Base-by-base conservation (phyloP, 2,888 invertebrate genomes). In the Sphaerophoria taeniata region DNA sequence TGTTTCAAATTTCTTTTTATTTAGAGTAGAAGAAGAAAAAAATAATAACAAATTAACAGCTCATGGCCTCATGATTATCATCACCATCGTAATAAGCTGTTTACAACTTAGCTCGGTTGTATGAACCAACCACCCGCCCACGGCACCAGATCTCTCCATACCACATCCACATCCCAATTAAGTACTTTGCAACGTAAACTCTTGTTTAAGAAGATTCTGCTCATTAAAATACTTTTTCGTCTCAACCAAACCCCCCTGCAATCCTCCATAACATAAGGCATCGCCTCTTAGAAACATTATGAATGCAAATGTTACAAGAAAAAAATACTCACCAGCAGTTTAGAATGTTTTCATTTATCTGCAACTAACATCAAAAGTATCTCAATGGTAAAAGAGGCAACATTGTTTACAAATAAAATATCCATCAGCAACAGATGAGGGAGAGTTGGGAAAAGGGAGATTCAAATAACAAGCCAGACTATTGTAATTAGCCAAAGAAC, bases 401-500 rank as follows among this genome's bases (percentile, higher is more conserved):
- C 51, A 39, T 56, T 6, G 61, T 65, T 53, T 56, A 56, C 43
- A 53, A 16, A 43, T 75, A 71, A 53, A 75, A 70, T 24, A 61
- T 58, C 56, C 34, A 43, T 65, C 39, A n/a, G 16, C 14, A 1
- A 43, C 43, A 39, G 63, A 70, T 36, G 24, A 45, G 11, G 12
- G 12, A 55, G 34, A n/a, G 45, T 12, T 5, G 16, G 24, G 43
- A 6, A 36, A 12, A 12, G 9, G 24, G 6, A 43, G 43, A 31
- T n/a, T 14, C 31, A 43, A 43, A 60, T 49, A 12, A 49, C 47
- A 49, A 6, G 65, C 34, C 31, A 63, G 31, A 63, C 55, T 45
- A 45, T 36, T 45, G 77, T 78, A 83, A 83, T 83, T 78, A 83
- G 69, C 43, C 67, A 78, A 55, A 73, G 55, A 53, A 53, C 69